Evolutionary conservation across 2,888 invertebrate genomes (phyloP).

Genomic region (Troglohyphantes excavatus): DNA sequence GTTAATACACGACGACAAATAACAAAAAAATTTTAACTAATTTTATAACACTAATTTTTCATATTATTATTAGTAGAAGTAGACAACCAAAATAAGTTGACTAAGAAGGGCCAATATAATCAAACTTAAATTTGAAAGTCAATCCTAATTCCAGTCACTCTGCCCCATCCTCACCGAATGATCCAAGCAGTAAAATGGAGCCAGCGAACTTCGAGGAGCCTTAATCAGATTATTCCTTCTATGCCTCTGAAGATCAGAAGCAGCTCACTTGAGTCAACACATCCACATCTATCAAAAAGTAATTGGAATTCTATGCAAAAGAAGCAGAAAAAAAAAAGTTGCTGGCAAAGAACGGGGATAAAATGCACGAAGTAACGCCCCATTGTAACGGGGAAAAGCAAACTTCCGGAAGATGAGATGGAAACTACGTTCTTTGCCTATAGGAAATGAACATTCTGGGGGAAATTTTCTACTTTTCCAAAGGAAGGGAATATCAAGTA

Average conservation of each 20-base stretch:
- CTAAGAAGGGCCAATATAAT: too few species aligned
- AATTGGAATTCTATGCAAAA: background rate
- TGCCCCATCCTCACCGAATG: too few species aligned
- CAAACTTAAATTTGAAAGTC: too few species aligned
- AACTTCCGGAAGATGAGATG: constrained; percentile 1
- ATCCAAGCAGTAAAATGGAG: too few species aligned
- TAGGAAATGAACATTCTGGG: constrained; percentile 40
- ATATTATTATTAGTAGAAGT: too few species aligned
- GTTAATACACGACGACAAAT: too few species aligned
- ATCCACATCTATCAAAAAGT: background rate
- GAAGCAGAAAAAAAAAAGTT: background rate
- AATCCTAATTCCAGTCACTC: too few species aligned
- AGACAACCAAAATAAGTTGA: too few species aligned
- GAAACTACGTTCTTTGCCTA: constrained; percentile 11
- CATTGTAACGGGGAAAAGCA: constrained; percentile 11
- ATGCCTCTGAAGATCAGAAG: background rate
- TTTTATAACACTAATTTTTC: too few species aligned
- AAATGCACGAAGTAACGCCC: background rate
- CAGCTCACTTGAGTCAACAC: background rate
- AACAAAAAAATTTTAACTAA: too few species aligned
- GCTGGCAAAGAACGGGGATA: background rate
- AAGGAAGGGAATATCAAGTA: constrained; percentile 58
- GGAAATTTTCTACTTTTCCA: constrained; percentile 32
- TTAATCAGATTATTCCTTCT: background rate
- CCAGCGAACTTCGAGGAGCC: background rate